Conservation (phyloP, 2,888 invertebrate genomes). For the Agrochola macilenta region DNA sequence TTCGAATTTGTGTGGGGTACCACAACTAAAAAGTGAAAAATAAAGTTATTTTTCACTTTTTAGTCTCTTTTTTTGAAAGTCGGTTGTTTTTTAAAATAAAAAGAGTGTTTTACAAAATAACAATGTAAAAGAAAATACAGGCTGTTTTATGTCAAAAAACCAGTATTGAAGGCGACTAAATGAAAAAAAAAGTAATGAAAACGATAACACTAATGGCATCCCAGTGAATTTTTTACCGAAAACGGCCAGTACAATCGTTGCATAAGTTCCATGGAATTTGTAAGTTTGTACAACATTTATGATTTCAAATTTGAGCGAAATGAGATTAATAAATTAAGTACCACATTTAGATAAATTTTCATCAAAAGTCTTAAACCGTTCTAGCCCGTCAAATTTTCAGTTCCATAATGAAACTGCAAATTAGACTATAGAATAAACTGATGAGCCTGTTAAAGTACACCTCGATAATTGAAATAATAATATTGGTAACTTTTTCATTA, state of each 20-base stretch:
- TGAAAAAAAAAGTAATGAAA: not conserved
- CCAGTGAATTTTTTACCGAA: not conserved
- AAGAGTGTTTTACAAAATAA: not conserved
- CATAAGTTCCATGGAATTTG: not conserved
- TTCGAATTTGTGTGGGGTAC: too few species aligned
- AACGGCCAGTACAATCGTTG: not conserved
- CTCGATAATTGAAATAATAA: slow-evolving; percentile 25
- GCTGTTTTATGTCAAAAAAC: not conserved
- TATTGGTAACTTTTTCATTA: not conserved
- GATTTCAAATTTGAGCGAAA: not conserved
- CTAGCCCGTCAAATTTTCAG: too few species aligned
- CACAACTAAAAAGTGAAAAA: too few species aligned
- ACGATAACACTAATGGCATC: not conserved
- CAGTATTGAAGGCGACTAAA: not conserved
- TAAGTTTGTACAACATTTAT: not conserved
- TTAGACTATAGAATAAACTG: not conserved
- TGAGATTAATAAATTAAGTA: not conserved
- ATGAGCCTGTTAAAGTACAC: not conserved
- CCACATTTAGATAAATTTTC: too few species aligned
- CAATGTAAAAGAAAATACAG: too few species aligned
- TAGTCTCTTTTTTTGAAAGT: too few species aligned
- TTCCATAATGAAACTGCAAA: too few species aligned
- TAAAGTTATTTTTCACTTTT: too few species aligned
- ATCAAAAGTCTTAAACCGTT: not conserved
- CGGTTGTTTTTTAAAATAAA: too few species aligned